These are phyloP conservation scores for Dermatophagoides farinae DNA, from an alignment of 1,140 invertebrate genomes.

Conservation along the genomic window DNA sequence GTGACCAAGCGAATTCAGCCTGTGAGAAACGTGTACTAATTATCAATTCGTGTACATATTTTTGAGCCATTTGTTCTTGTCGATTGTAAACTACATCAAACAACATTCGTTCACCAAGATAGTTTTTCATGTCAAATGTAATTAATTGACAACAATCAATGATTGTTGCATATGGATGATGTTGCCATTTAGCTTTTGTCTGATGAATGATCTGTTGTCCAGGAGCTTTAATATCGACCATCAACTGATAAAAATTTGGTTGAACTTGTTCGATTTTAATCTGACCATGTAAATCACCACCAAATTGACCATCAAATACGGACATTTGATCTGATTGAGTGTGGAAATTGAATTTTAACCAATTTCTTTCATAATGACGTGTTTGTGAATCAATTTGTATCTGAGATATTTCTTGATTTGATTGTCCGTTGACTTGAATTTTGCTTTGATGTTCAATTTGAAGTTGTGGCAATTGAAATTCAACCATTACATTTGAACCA, in stretches of 20 bases:
- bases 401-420: too few species aligned
- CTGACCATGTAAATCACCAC: not conserved
- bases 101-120: not conserved
- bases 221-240: not conserved
- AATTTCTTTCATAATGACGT: not conserved
- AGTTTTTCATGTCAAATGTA: slow-evolving; percentile 3
- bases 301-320: too few species aligned
- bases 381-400: not conserved
- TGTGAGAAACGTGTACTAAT: not conserved
- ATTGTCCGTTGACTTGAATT: not conserved
- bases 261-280: not conserved
- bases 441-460: not conserved
- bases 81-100: slow-evolving; percentile 2
- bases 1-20: not conserved
- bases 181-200: not conserved
- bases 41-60: slow-evolving; percentile 5
- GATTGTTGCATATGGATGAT: not conserved
- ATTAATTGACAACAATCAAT: not conserved
- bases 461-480: not conserved
- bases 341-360: not conserved
- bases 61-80: not conserved
- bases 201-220: not conserved
- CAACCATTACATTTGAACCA: not conserved
- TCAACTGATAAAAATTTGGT: not conserved
- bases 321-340: not conserved